Conservation (phyloP, 2,113 vertebrate genomes). For the Sinocyclocheilus rhinocerous region DNA sequence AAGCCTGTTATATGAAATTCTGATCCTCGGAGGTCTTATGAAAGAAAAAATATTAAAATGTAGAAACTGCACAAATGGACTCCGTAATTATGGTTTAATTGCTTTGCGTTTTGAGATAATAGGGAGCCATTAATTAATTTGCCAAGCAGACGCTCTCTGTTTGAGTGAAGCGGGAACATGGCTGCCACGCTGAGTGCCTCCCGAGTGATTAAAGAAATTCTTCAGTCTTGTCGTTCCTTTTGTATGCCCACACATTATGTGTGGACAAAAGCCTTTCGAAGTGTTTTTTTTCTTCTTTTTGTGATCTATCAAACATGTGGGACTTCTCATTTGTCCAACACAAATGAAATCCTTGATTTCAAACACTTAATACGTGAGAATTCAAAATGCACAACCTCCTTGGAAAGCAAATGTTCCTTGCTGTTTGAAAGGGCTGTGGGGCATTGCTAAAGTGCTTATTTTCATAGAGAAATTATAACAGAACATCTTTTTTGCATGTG, state of each 20-base stretch:
- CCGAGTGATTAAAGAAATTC: constrained; percentile 29
- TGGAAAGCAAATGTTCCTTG: constrained; percentile 19
- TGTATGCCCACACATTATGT: constrained; percentile 19
- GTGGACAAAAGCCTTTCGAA: constrained; percentile 12
- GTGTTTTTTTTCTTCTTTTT: not conserved
- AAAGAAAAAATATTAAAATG: constrained; percentile 12
- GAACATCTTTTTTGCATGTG: not conserved
- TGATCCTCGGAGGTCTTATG: not conserved
- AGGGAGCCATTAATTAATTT: constrained; percentile 49
- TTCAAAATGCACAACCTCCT: constrained; percentile 26
- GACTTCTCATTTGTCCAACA: constrained; percentile 20
- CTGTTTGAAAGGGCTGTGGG: not conserved
- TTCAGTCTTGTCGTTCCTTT: constrained; percentile 26
- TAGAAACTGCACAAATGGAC: not conserved
- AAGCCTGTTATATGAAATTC: not conserved
- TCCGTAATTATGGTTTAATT: constrained; percentile 43
- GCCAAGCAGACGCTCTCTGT: constrained; percentile 25
- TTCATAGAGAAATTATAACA: not conserved
- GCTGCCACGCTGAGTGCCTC: constrained; percentile 12
- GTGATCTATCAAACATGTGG: constrained; percentile 29
- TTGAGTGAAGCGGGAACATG: constrained; percentile 30
- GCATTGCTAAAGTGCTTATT: not conserved
- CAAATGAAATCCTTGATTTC: constrained; percentile 47
- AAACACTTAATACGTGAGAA: constrained; percentile 9
- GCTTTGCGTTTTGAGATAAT: constrained; percentile 42